These are phyloP conservation scores for Rhopalosiphum nymphaeae DNA, from an alignment of 2,888 invertebrate species.

Conservation along the genomic window DNA sequence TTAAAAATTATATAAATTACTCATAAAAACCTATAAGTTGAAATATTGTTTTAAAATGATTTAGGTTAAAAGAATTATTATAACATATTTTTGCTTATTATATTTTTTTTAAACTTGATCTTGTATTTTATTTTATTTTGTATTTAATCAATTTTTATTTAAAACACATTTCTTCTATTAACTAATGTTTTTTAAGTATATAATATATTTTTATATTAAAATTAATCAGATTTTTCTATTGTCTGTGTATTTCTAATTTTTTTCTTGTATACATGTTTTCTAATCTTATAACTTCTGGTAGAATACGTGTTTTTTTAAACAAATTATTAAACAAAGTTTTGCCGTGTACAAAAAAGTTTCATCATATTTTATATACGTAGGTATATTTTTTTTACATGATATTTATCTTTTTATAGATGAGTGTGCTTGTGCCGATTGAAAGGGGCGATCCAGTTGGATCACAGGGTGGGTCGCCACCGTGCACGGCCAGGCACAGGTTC, in stretches of 20 bases:
- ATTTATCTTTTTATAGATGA: slow-evolving; percentile 48
- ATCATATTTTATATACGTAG: neutral
- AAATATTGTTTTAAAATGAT: neutral
- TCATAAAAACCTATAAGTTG: neutral
- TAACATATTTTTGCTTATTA: too few species aligned
- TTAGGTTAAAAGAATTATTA: neutral
- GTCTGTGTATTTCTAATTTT: neutral
- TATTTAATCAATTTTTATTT: neutral
- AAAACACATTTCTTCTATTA: neutral
- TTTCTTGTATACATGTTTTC: neutral
- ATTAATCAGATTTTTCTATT: neutral
- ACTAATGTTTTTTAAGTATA: neutral
- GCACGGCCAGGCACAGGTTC: slow-evolving; percentile 63
- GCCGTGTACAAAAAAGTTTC: neutral
- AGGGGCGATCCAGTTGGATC: slow-evolving; percentile 61
- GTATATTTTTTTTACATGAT: neutral
- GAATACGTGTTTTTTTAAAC: neutral
- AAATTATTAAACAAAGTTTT: neutral
- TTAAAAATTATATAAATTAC: neutral
- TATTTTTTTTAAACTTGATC: neutral
- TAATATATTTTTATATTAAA: neutral
- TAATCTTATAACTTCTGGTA: neutral
- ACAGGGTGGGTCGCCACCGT: slow-evolving; percentile 60
- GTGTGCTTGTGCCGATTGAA: slow-evolving; percentile 65
- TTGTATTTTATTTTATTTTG: neutral